Evolutionary conservation across 2,888 invertebrate genomes (phyloP), one percentile per base, ranked within the genome.

Genomic region (Acleris literana): DNA sequence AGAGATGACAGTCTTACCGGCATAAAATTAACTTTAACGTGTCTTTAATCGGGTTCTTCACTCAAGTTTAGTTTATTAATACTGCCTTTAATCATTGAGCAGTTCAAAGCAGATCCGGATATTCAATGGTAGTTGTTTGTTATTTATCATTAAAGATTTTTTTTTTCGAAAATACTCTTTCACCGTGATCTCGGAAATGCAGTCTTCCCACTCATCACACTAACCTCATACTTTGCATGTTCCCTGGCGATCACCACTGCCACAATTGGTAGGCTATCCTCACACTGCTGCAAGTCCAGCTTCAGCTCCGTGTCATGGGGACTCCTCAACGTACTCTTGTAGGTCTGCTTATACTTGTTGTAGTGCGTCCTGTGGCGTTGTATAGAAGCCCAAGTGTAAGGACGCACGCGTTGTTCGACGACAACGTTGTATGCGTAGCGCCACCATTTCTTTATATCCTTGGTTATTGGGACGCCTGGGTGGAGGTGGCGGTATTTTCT

Each of bases 181-280:
- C 33, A 9, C 9, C 9, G 3, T 33, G 33, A 33, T 9, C 7
- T 9, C 33, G 33, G 9, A 9, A 7, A 33, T 9, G 33, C 9
- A 9, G 9, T 33, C 33, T 33, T 33, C 33, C 33, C 9, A 33
- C 25, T 22, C 25, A 25, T 25, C 25, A 25, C 52, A 67, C 78
- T 80, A 78, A 96, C 96, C 93, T 96, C 94, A 77, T 96, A 94
- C 81, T 96, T 96, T 5, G 97, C 96, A 70, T 97, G 95, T 78
- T 96, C 96, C 70, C 97, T 93, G 0, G 97, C 97, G 67, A 97
- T 94, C 1, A 97, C 94, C 25, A 97, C 95, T 64, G 96, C 96
- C 56, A 95, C 88, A 51, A 97, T 94, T 58, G 95, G 94, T 69
- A 97, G 87, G 68, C 93, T 93, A 72, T 97, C 96, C 83, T 97